These are phyloP conservation scores for Patella depressa DNA, from an alignment of 2,888 invertebrate species.

Conservation along the genomic window DNA sequence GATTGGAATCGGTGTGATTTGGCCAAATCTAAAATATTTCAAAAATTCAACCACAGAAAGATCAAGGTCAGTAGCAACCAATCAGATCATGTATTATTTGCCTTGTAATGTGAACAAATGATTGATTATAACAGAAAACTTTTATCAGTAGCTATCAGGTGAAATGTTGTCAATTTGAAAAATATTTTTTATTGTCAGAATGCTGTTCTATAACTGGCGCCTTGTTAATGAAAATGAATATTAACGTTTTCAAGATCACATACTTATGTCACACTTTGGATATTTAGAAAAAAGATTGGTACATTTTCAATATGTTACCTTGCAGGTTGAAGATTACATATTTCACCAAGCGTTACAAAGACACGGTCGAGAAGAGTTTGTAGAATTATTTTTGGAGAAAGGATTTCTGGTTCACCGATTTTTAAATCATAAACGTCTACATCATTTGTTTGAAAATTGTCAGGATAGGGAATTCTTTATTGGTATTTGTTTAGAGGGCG, in stretches of 20 bases:
- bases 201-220: no score
- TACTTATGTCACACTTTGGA: no score
- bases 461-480: slow-evolving; percentile 67
- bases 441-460: slow-evolving; percentile 61
- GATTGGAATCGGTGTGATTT: slow-evolving; percentile 71
- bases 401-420: slow-evolving; percentile 69
- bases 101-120: neutral
- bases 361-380: slow-evolving; percentile 68
- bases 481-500: slow-evolving; percentile 64
- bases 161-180: no score
- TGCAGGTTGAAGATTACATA: slow-evolving; percentile 60
- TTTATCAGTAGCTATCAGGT: no score
- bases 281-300: no score
- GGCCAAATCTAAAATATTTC: slow-evolving; percentile 66
- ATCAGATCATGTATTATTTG: neutral
- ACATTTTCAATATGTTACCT: neutral
- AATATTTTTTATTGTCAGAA: no score
- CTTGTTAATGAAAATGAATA: no score
- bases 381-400: slow-evolving; percentile 69
- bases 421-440: slow-evolving; percentile 57
- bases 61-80: slow-evolving; percentile 48
- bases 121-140: neutral
- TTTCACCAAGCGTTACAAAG: slow-evolving; percentile 68
- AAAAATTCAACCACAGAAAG: slow-evolving; percentile 54
- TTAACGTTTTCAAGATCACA: no score